phyloP scores from a whole-genome alignment of 2,888 invertebrate genomes.

The Cistogaster globosa region DNA sequence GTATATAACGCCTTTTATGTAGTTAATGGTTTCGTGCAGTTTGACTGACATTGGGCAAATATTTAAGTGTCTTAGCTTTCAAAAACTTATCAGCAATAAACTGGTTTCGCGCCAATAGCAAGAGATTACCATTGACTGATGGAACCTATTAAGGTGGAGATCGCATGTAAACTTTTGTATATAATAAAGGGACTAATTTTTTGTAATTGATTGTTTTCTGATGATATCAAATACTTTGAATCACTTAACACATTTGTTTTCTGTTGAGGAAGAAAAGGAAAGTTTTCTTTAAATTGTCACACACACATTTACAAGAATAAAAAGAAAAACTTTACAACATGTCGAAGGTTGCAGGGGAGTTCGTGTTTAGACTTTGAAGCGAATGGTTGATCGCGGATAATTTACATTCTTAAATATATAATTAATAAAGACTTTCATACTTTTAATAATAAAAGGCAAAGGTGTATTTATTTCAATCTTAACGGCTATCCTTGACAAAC shows the following conservation, averaged over 20 bases:
- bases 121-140: constrained; percentile 41
- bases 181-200: constrained; percentile 39
- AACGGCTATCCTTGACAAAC: too few species aligned
- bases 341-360: too few species aligned
- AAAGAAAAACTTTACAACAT: too few species aligned
- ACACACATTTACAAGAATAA: too few species aligned
- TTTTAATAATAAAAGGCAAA: too few species aligned
- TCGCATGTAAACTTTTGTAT: constrained; percentile 12
- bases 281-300: too few species aligned
- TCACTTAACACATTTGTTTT: constrained; percentile 12
- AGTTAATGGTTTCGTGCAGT: constrained; percentile 30
- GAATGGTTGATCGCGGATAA: too few species aligned
- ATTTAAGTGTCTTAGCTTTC: constrained; percentile 43
- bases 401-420: too few species aligned
- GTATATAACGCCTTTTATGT: constrained; percentile 35
- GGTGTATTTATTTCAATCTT: too few species aligned
- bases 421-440: too few species aligned
- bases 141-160: constrained; percentile 29
- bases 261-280: not conserved
- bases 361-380: too few species aligned
- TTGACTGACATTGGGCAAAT: constrained; percentile 11
- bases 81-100: constrained; percentile 60
- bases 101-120: constrained; percentile 23
- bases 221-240: constrained; percentile 44
- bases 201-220: constrained; percentile 8